Percentiles rank a stretch among this genome's conserved stretches.
These are phyloP conservation scores for Aleiodes leptofemur DNA, from an alignment of 2,888 invertebrate species.

Conservation along the genomic window DNA sequence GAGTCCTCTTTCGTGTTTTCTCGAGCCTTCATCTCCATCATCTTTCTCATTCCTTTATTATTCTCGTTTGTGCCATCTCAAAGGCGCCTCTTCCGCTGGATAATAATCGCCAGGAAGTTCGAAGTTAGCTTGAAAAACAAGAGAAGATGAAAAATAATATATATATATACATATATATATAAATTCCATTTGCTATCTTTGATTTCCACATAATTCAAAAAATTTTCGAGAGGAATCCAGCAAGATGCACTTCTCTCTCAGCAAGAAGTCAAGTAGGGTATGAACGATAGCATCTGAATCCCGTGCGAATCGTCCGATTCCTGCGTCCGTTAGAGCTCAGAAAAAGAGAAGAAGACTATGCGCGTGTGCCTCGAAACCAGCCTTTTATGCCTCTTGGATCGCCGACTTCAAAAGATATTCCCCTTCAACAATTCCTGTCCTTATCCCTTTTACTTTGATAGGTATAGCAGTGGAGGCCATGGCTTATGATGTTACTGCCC, in stretches of 20 bases:
- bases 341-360: constrained; percentile 16
- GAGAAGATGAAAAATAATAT: background rate
- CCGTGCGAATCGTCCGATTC: constrained; percentile 54
- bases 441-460: constrained; percentile 30
- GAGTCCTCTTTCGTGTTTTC: constrained; percentile 58
- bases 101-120: constrained; percentile 43
- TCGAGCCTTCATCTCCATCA: constrained; percentile 33
- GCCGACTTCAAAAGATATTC: constrained; percentile 52
- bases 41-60: constrained; percentile 2
- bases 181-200: too few species aligned
- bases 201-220: too few species aligned
- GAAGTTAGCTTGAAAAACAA: too few species aligned
- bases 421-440: constrained; percentile 29
- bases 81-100: constrained; percentile 36
- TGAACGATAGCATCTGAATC: constrained; percentile 60
- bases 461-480: constrained; percentile 11
- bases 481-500: constrained; percentile 21
- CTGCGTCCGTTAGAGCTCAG: constrained; percentile 50
- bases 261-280: constrained; percentile 5
- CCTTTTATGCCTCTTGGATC: constrained; percentile 39
- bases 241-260: background rate
- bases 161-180: too few species aligned
- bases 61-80: constrained; percentile 35
- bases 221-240: constrained; percentile 2
- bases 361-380: constrained; percentile 15